A percentile compares a stretch with the other conserved stretches of the same genome.
Conservation (phyloP, 2,797 vertebrate species). For the Cossypha dichroa region DNA sequence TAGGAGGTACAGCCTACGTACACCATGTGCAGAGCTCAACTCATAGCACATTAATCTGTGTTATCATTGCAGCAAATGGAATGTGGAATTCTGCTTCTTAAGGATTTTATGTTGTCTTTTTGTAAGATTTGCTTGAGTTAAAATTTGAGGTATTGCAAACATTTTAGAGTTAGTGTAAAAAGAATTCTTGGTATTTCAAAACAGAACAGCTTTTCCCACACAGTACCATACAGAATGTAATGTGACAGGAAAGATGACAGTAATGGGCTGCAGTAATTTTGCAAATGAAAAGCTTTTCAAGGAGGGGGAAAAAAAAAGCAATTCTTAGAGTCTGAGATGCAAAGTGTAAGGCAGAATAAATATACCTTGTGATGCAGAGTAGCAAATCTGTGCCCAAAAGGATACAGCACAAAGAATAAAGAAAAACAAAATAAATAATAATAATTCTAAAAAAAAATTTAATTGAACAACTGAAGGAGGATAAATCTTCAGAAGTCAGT, state of each 20-base stretch:
- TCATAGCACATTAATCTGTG: neutral
- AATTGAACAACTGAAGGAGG: neutral
- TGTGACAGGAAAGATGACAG: neutral
- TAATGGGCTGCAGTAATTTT: neutral
- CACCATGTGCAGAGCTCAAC: neutral
- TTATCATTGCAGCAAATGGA: neutral
- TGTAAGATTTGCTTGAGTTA: neutral
- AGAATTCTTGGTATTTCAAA: conserved; percentile 13
- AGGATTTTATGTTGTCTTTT: neutral
- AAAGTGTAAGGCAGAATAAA: neutral
- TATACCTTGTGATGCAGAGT: neutral
- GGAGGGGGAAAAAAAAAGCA: neutral
- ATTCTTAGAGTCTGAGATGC: neutral
- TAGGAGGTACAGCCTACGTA: neutral
- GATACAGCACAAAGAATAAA: neutral
- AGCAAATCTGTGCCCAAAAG: neutral
- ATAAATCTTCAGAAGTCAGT: neutral
- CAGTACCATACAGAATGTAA: neutral
- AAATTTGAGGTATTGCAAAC: neutral
- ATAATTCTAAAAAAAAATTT: too few relatives aligned
- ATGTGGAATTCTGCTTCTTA: neutral
- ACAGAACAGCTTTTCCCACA: neutral
- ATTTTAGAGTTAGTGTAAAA: neutral
- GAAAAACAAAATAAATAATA: too few relatives aligned
- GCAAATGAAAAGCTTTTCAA: neutral